A percentile compares a stretch with the other conserved stretches of the same genome.
phyloP scores from a whole-genome alignment of 2,113 vertebrate genomes.

The Bos taurus region DNA sequence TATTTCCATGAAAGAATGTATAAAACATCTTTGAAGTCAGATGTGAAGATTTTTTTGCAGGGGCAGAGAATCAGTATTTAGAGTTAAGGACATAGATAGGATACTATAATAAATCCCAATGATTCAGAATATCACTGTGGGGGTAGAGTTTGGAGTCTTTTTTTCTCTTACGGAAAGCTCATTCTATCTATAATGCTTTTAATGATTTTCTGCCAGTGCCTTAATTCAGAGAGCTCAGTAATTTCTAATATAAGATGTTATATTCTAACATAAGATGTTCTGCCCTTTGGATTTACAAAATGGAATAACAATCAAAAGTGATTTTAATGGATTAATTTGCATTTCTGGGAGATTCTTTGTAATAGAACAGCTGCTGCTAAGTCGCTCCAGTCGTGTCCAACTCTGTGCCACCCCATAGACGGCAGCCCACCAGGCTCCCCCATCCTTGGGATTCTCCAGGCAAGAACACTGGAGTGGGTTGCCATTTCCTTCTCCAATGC shows the following conservation, averaged over 20 bases:
- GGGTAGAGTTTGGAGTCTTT: background rate
- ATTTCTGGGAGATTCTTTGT: conserved; percentile 7
- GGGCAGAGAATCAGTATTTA: background rate
- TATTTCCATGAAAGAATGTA: background rate
- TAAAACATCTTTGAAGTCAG: background rate
- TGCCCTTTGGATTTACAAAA: conserved; percentile 26
- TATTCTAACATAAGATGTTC: background rate
- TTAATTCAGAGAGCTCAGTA: background rate
- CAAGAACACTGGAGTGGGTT: no score
- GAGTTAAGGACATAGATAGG: background rate
- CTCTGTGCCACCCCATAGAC: no score
- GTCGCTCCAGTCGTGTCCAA: no score
- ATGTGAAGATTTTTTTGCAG: background rate
- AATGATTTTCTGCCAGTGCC: conserved; percentile 14
- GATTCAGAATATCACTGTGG: background rate
- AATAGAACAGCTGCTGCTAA: background rate
- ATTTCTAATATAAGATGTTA: background rate
- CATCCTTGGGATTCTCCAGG: no score
- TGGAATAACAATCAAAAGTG: conserved; percentile 21
- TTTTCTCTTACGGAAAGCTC: background rate
- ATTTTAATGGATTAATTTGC: conserved; percentile 38
- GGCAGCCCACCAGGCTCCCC: no score
- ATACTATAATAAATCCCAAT: background rate
- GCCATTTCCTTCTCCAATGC: no score
- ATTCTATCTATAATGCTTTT: background rate